Conservation (phyloP, 2,888 invertebrate species). For the Rotaria sp. region DNA sequence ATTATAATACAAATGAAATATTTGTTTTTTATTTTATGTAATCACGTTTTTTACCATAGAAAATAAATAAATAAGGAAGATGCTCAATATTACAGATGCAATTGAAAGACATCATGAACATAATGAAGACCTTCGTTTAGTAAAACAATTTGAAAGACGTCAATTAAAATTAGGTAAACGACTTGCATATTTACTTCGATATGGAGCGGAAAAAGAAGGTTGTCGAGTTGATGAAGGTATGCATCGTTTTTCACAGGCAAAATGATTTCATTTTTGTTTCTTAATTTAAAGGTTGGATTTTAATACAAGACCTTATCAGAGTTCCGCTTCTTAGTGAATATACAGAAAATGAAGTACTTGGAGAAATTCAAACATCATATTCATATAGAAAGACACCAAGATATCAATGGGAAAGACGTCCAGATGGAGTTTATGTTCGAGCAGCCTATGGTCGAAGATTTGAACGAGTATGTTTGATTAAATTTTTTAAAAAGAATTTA, state of each 20-base stretch:
- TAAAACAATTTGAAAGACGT: neutral
- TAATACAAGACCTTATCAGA: constrained; percentile 44
- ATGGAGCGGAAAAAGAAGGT: constrained; percentile 49
- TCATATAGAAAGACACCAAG: constrained; percentile 45
- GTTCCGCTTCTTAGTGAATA: constrained; percentile 45
- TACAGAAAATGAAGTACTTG: constrained; percentile 45
- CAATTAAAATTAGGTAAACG: constrained; percentile 44
- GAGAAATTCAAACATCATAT: constrained; percentile 44
- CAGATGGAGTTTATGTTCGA: constrained; percentile 45
- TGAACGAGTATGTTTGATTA: constrained; percentile 45
- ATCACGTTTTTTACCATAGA: neutral
- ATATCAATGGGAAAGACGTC: constrained; percentile 45
- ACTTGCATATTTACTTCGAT: constrained; percentile 48
- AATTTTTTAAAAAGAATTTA: neutral
- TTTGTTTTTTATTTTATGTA: neutral
- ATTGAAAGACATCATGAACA: neutral
- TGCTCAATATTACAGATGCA: neutral
- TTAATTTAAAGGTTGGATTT: constrained; percentile 47
- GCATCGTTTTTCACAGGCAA: constrained; percentile 34
- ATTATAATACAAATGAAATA: neutral
- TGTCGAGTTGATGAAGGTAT: constrained; percentile 46
- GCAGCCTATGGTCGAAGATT: constrained; percentile 47
- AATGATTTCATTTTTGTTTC: neutral
- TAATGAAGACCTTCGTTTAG: neutral
- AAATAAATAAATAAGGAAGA: neutral